A percentile compares a stretch with the other conserved stretches of the same genome.
Conservation (phyloP, 2,888 invertebrate genomes). For the Eudemis profundana region DNA sequence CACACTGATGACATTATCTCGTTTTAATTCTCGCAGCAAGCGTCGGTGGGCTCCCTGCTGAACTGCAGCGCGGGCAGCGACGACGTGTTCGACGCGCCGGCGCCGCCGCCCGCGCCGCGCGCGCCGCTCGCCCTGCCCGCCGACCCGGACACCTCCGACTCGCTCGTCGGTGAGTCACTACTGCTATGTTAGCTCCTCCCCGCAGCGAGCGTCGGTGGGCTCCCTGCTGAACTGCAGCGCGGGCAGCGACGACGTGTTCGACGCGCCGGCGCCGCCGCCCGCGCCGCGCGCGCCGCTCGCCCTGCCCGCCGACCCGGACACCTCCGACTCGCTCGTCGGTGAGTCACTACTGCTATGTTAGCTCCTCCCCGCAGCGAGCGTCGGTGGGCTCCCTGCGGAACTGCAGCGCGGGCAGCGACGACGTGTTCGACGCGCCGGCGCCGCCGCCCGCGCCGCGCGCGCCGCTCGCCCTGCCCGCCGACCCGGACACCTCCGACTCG, state of each 20-base stretch:
- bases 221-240: too few relatives aligned
- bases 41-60: conserved; percentile 83
- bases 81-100: conserved; percentile 86
- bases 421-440: conserved; percentile 86
- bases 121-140: conserved; percentile 43
- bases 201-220: too few relatives aligned
- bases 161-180: conserved; percentile 52
- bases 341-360: conserved; percentile 87
- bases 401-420: conserved; percentile 90
- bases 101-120: conserved; percentile 40
- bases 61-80: conserved; percentile 90
- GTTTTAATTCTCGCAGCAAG: too few relatives aligned
- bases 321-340: conserved; percentile 69
- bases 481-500: too few relatives aligned
- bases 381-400: too few relatives aligned
- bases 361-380: too few relatives aligned
- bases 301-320: too few relatives aligned
- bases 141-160: conserved; percentile 48
- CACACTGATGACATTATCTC: too few relatives aligned
- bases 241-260: conserved; percentile 71
- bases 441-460: too few relatives aligned
- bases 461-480: too few relatives aligned
- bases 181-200: neutral
- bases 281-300: too few relatives aligned
- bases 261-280: too few relatives aligned